These are phyloP conservation scores for Xestoiulus laeticollis DNA, from an alignment of 2,888 invertebrate genomes.

Conservation along the genomic window DNA sequence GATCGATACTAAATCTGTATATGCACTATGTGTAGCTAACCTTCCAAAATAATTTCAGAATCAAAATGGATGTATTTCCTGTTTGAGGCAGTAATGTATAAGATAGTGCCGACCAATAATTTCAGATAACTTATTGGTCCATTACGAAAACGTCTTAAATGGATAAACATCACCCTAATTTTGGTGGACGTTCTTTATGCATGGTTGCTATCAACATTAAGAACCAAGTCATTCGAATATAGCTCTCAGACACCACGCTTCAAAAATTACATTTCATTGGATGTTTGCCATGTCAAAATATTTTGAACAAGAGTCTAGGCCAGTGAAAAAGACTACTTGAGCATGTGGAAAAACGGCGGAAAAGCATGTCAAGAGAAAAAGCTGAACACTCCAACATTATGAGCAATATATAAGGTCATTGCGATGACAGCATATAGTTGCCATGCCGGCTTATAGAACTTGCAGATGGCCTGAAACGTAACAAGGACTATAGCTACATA, in stretches of 20 bases:
- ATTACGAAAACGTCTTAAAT: neutral
- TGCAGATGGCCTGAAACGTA: neutral
- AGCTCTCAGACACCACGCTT: neutral
- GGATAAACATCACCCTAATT: neutral
- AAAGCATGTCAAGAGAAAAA: neutral
- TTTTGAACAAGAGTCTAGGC: neutral
- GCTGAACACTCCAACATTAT: neutral
- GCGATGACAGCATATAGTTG: neutral
- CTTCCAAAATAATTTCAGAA: no score
- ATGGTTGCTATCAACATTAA: neutral
- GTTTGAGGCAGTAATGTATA: no score
- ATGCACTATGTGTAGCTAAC: no score
- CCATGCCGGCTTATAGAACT: neutral
- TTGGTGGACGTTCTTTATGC: neutral
- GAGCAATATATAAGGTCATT: neutral
- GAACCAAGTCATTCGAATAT: neutral
- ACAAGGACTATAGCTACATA: neutral
- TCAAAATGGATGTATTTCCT: no score
- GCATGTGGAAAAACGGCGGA: neutral
- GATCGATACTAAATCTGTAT: no score
- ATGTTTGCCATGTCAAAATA: neutral
- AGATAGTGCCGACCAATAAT: no score
- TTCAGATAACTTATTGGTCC: no score
- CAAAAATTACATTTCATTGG: constrained; percentile 9
- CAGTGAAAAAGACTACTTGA: constrained; percentile 10